Conservation (phyloP, 2,113 vertebrate species). For the Dicrurus megarhynchus region DNA sequence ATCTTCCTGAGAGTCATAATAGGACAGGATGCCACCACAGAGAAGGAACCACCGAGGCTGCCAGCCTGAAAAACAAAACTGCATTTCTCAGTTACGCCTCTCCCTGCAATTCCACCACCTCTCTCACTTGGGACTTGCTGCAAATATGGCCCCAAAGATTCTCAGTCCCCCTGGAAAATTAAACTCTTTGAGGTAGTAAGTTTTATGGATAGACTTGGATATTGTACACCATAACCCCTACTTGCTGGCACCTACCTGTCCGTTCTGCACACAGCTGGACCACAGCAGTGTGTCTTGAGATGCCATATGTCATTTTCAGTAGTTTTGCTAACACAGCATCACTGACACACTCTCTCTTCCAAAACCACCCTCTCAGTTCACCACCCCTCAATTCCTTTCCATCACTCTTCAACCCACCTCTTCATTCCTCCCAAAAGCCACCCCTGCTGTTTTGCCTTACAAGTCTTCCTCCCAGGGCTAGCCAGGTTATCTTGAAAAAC, state of each 20-base stretch:
- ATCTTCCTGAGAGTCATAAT: constrained; percentile 96
- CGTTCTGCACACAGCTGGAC: not conserved
- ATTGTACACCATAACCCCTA: not conserved
- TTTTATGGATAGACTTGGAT: not conserved
- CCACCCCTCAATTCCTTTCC: not conserved
- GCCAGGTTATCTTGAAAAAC: not conserved
- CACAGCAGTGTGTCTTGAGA: not conserved
- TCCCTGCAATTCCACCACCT: not conserved
- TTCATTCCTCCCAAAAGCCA: not conserved
- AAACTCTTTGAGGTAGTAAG: not conserved
- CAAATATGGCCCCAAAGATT: not conserved
- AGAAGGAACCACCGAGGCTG: constrained; percentile 99
- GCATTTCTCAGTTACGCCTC: not conserved
- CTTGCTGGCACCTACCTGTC: not conserved
- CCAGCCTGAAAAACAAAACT: constrained; percentile 82
- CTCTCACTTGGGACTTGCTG: not conserved
- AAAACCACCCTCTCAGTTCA: not conserved
- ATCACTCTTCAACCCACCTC: not conserved
- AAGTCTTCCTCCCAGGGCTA: not conserved
- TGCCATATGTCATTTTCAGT: not conserved
- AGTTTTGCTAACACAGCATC: not conserved
- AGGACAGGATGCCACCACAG: constrained; percentile 91
- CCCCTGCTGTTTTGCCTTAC: not conserved
- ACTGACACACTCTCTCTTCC: not conserved
- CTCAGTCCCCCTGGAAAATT: not conserved